A percentile compares a stretch with the other conserved stretches of the same genome.
These are phyloP conservation scores for Protophormia terraenovae DNA, from an alignment of 2,888 invertebrate genomes.

Conservation along the genomic window DNA sequence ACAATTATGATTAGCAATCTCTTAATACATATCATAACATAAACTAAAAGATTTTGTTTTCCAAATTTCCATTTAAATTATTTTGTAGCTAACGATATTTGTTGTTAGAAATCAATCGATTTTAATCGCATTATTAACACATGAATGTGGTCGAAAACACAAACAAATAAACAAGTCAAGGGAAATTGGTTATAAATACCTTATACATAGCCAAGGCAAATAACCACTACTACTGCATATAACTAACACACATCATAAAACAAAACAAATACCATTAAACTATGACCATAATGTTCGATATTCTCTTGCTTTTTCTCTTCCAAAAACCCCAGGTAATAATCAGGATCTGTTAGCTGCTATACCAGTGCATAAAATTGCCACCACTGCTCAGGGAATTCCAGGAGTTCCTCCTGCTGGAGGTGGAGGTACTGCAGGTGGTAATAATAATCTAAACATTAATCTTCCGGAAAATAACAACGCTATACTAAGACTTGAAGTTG, in stretches of 20 bases:
- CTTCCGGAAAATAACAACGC: slow-evolving; percentile 81
- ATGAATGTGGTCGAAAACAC: slow-evolving; percentile 3
- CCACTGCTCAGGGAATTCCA: slow-evolving; percentile 36
- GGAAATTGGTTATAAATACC: background rate
- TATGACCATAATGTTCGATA: background rate
- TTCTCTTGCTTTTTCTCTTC: slow-evolving; percentile 37
- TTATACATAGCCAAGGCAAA: background rate
- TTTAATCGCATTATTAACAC: slow-evolving; percentile 28
- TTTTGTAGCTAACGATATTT: background rate
- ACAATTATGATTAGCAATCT: background rate
- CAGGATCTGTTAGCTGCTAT: slow-evolving; percentile 69
- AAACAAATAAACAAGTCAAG: background rate
- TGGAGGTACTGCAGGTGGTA: slow-evolving; percentile 68
- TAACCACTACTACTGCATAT: background rate
- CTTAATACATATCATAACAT: background rate
- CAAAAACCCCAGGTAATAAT: slow-evolving; percentile 73
- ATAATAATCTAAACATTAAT: slow-evolving; percentile 81
- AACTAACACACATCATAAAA: background rate
- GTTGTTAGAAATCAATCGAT: background rate
- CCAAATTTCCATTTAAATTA: background rate
- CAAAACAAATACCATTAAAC: background rate
- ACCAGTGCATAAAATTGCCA: slow-evolving; percentile 66
- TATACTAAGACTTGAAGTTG: slow-evolving; percentile 81
- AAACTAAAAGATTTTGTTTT: background rate
- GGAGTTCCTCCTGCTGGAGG: slow-evolving; percentile 35